Evolutionary conservation across 2,888 invertebrate species (phyloP).

Genomic region (Brachycybe producta): DNA sequence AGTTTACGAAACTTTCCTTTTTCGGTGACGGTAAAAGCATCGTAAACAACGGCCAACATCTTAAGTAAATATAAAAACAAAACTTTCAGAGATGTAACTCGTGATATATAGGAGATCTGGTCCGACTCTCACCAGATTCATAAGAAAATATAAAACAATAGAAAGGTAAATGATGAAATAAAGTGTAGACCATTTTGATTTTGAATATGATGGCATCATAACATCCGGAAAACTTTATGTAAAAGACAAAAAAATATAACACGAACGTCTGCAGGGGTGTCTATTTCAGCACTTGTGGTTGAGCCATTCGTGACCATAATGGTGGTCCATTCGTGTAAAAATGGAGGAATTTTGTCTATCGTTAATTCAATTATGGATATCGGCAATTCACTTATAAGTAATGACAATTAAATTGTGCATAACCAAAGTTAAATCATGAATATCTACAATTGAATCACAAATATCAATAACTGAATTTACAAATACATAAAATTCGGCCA

Average conservation of each 20-base stretch:
- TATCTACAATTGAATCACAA: too few relatives aligned
- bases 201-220: slow-evolving; percentile 80
- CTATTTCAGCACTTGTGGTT: too few relatives aligned
- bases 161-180: slow-evolving; percentile 77
- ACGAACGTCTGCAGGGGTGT: too few relatives aligned
- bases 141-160: slow-evolving; percentile 69
- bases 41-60: slow-evolving; percentile 83
- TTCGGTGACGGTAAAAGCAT: slow-evolving; percentile 73
- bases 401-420: too few relatives aligned
- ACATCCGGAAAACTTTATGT: slow-evolving; percentile 70
- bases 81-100: not conserved
- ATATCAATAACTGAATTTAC: too few relatives aligned
- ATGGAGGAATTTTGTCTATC: too few relatives aligned
- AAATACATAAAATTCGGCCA: too few relatives aligned
- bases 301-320: too few relatives aligned
- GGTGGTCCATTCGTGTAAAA: too few relatives aligned
- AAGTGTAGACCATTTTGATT: slow-evolving; percentile 65
- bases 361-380: too few relatives aligned
- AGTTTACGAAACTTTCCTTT: slow-evolving; percentile 72
- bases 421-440: too few relatives aligned
- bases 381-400: too few relatives aligned
- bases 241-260: slow-evolving; percentile 17
- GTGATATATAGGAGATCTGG: not conserved
- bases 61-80: slow-evolving; percentile 30
- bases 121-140: slow-evolving; percentile 58